A percentile compares a stretch with the other conserved stretches of the same genome.
Conservation (phyloP, 2,888 invertebrate species). For the Shargacucullia verbasci region DNA sequence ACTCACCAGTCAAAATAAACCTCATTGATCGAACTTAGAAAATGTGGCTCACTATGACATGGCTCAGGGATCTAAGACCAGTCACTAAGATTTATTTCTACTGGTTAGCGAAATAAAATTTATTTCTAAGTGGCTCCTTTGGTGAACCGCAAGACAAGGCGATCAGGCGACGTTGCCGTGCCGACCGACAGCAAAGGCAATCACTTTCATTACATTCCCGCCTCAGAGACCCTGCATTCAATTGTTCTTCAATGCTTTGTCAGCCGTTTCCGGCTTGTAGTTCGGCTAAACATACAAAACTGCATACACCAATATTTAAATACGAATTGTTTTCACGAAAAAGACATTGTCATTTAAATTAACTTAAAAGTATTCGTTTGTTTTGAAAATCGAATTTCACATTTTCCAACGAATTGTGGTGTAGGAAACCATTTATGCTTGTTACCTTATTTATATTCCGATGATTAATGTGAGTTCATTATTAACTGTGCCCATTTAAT, state of each 20-base stretch:
- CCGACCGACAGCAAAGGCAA: constrained; percentile 60
- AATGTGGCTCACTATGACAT: no score
- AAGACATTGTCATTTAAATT: constrained; percentile 33
- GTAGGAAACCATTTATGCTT: constrained; percentile 15
- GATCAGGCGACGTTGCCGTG: constrained; percentile 74
- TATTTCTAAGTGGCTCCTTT: no score
- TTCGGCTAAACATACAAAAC: constrained; percentile 25
- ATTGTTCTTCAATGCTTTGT: constrained; percentile 39
- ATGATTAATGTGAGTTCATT: constrained; percentile 37
- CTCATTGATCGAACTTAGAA: no score
- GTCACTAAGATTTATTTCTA: no score
- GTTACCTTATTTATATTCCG: constrained; percentile 25
- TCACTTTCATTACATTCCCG: constrained; percentile 64
- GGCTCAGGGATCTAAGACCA: no score
- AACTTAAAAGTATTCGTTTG: neutral
- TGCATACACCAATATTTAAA: constrained; percentile 28
- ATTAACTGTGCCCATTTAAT: constrained; percentile 33
- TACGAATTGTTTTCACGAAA: constrained; percentile 24
- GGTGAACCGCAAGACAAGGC: constrained; percentile 21
- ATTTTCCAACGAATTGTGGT: constrained; percentile 18
- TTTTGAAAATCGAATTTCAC: constrained; percentile 18
- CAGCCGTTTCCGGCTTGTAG: constrained; percentile 30
- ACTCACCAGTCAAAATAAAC: no score
- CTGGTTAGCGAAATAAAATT: no score
- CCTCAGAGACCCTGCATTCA: constrained; percentile 38